These are phyloP conservation scores for Uloborus plumipes DNA, from an alignment of 2,888 invertebrate species.

Conservation along the genomic window DNA sequence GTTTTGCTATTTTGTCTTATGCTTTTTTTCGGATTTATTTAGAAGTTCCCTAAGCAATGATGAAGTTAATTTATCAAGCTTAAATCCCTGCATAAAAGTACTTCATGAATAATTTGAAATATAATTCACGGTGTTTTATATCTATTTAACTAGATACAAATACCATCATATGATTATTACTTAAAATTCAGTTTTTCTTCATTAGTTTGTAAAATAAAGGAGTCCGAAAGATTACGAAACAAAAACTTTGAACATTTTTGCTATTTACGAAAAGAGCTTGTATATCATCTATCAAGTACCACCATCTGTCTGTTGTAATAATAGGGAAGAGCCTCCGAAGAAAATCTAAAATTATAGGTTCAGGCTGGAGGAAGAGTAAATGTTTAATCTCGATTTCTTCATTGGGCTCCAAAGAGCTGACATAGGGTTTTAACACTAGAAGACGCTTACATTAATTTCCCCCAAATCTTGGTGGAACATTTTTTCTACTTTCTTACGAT, in stretches of 20 bases:
- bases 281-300: slow-evolving; percentile 55
- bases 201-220: no score
- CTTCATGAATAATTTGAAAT: no score
- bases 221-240: no score
- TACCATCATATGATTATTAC: no score
- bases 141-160: no score
- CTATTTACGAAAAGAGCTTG: slow-evolving; percentile 5
- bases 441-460: slow-evolving; percentile 46
- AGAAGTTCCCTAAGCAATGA: background rate
- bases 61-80: no score
- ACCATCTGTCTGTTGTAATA: slow-evolving; percentile 47
- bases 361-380: slow-evolving; percentile 44
- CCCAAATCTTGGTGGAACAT: slow-evolving; percentile 13
- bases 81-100: no score
- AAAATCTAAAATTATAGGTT: slow-evolving; percentile 52
- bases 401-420: slow-evolving; percentile 15
- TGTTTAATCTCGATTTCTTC: slow-evolving; percentile 28
- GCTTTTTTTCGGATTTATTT: background rate
- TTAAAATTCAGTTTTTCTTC: no score
- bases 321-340: slow-evolving; percentile 22
- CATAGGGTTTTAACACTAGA: slow-evolving; percentile 17
- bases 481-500: slow-evolving; percentile 16
- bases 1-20: background rate
- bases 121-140: no score
- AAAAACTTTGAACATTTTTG: slow-evolving; percentile 26